Conservation (phyloP, 2,797 vertebrate species). For the Periparus ater region DNA sequence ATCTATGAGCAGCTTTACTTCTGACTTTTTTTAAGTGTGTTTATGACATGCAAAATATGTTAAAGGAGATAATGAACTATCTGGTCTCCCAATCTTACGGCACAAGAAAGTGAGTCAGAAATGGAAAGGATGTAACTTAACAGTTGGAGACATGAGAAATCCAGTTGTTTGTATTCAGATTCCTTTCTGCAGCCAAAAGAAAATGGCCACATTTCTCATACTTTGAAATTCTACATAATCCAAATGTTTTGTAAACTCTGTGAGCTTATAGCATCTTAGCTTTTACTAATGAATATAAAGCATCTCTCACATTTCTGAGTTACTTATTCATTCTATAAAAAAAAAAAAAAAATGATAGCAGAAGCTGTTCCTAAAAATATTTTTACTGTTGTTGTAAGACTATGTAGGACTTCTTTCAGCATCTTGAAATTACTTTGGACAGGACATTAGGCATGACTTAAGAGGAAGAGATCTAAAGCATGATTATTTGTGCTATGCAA, state of each 20-base stretch:
- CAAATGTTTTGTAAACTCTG: background rate
- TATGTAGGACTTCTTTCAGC: background rate
- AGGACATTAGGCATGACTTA: background rate
- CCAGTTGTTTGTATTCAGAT: background rate
- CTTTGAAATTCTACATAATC: background rate
- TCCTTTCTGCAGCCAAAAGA: background rate
- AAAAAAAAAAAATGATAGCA: background rate
- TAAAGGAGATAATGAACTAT: background rate
- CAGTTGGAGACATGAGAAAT: background rate
- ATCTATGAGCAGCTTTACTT: background rate
- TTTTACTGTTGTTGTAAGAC: background rate
- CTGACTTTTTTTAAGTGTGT: background rate
- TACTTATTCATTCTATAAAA: background rate
- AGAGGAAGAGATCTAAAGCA: background rate
- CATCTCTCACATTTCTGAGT: background rate
- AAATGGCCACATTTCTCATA: background rate
- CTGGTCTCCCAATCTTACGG: background rate
- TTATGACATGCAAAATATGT: background rate
- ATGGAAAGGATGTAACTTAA: background rate
- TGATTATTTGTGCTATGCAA: background rate
- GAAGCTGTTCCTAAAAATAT: conserved; percentile 25
- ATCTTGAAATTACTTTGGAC: background rate
- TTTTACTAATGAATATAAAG: background rate
- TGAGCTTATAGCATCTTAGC: background rate
- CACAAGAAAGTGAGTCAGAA: background rate